Evolutionary conservation across 2,113 vertebrate genomes (phyloP), one percentile per base, ranked within the genome.

Genomic region (Misgurnus anguillicaudatus): DNA sequence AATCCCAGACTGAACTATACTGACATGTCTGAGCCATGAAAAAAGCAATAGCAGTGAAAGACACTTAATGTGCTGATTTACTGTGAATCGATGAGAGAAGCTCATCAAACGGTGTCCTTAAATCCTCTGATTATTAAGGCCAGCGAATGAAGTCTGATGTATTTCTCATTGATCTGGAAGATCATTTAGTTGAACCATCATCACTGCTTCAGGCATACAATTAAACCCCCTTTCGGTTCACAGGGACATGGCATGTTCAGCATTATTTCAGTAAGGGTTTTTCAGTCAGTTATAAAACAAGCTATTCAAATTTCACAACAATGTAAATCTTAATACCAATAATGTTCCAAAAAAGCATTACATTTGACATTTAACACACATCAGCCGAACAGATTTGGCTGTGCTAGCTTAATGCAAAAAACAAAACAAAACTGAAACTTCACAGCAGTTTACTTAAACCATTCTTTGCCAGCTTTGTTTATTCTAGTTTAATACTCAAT

Each of bases 41-140:
- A 83, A 87, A 76, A 57, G 82, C 67, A 53, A 72, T 31, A 36
- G 64, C 74, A 86, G 72, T 82, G 79, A 82, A 78, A 86, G 82
- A 78, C 81, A 80, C 75, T 84, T 83, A 87, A 84, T 86, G 77
- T 83, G 84, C 80, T 82, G 79, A 87, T 90, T 89, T 88, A 87
- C 87, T 83, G 85, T 73, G 58, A 48, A 90, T 88, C 75, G 80
- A 90, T 89, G 77, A 64, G 69, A 85, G 82, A 61, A 87, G 85
- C 82, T 89, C 85, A 87, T 91, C 87, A 88, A 85, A 87, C 38
- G 5, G 75, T 61, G 67, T 67, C 74, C 60, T 76, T 76, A 67
- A 80, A 80, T 83, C 51, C 67, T 58, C 47, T 0, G 55, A 80
- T 66, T 63, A 75, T 70, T 75, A 70, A 62, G 68, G 47, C 31